A percentile compares a stretch with the other conserved stretches of the same genome.
Conservation (phyloP, 1,140 invertebrate genomes). For the Drosophila ambigua region DNA sequence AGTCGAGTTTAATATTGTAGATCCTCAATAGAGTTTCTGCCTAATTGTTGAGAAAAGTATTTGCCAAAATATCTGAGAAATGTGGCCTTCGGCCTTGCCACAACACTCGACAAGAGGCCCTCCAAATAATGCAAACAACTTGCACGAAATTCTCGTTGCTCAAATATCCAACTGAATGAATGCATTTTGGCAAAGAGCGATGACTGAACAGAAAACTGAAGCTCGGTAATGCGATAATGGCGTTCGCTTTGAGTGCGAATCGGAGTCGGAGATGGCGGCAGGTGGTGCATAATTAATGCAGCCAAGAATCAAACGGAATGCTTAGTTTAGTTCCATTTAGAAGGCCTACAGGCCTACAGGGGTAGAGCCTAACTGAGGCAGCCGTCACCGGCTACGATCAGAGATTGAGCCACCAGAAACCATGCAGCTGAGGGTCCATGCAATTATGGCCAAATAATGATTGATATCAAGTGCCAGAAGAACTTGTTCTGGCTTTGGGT, state of each 20-base stretch:
- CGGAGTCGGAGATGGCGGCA: conserved; percentile 36
- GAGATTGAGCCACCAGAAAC: background rate
- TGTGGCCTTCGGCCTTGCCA: conserved; percentile 31
- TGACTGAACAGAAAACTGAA: conserved; percentile 52
- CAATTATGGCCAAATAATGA: conserved; percentile 30
- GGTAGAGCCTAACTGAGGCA: conserved; percentile 46
- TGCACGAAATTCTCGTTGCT: conserved; percentile 52
- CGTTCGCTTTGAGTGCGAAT: conserved; percentile 43
- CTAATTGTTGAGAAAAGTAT: too few species aligned
- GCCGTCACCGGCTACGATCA: conserved; percentile 25
- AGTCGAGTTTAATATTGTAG: too few species aligned
- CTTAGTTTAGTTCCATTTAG: too few species aligned
- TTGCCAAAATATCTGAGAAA: too few species aligned
- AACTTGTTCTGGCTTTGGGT: background rate
- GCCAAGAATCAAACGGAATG: background rate
- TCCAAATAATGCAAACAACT: conserved; percentile 51
- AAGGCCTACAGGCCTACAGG: too few species aligned
- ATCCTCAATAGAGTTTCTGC: too few species aligned
- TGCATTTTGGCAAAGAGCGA: conserved; percentile 50
- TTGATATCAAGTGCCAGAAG: conserved; percentile 15
- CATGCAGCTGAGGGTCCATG: conserved; percentile 10
- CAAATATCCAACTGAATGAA: conserved; percentile 41
- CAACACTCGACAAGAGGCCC: conserved; percentile 34
- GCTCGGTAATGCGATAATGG: conserved; percentile 47
- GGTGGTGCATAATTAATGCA: conserved; percentile 51